These are phyloP conservation scores for Poecile montanus DNA, from an alignment of 2,797 vertebrate species.

Conservation along the genomic window DNA sequence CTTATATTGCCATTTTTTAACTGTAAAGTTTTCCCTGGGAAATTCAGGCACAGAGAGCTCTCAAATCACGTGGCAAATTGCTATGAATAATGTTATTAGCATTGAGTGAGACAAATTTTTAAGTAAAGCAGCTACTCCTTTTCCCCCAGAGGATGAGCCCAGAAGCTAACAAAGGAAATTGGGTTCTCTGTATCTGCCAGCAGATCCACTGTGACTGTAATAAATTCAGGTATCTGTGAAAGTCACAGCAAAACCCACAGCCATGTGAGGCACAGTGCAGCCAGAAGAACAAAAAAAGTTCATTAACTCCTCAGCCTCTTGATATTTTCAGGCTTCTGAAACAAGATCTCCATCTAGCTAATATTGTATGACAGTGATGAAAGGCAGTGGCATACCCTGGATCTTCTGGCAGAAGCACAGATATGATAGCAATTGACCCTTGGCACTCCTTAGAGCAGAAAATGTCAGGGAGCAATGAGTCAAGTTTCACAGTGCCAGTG, in stretches of 20 bases:
- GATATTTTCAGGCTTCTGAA: slow-evolving; percentile 30
- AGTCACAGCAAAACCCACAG: not conserved
- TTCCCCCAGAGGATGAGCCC: slow-evolving; percentile 25
- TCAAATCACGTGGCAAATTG: not conserved
- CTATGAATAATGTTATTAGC: slow-evolving; percentile 21
- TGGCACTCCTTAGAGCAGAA: not conserved
- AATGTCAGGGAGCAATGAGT: not conserved
- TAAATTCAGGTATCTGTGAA: slow-evolving; percentile 21
- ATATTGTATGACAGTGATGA: not conserved
- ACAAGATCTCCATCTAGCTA: slow-evolving; percentile 15
- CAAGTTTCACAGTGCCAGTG: not conserved
- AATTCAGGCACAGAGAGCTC: not conserved
- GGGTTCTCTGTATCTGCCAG: not conserved
- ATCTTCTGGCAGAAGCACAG: not conserved
- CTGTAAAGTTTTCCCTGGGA: slow-evolving; percentile 10
- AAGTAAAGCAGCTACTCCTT: slow-evolving; percentile 39
- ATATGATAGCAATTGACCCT: not conserved
- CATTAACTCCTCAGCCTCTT: slow-evolving; percentile 22
- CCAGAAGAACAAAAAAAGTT: slow-evolving; percentile 2
- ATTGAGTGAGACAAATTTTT: slow-evolving; percentile 4
- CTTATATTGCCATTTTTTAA: not conserved
- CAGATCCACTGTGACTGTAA: accelerated
- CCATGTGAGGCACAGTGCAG: not conserved
- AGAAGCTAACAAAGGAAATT: slow-evolving; percentile 26
- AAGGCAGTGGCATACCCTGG: not conserved